Evolutionary conservation across 1,140 invertebrate species (phyloP).

Genomic region (Glossosoma conforme): DNA sequence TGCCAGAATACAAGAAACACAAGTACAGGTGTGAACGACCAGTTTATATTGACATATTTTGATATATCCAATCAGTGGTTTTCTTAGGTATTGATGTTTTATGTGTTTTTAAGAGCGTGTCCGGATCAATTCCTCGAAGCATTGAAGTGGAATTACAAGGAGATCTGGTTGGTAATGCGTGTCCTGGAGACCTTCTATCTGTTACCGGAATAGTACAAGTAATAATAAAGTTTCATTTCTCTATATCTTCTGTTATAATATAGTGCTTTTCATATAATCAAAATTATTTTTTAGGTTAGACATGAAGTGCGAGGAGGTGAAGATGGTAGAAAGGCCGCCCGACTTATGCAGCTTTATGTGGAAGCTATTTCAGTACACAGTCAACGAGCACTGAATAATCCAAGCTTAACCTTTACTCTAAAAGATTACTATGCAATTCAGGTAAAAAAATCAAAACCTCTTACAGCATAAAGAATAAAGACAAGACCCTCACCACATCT

Average conservation of each 20-base stretch:
- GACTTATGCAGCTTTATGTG: conserved; percentile 67
- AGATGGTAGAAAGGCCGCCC: conserved; percentile 44
- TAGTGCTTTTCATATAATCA: not conserved
- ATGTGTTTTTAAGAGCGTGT: conserved; percentile 52
- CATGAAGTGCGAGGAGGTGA: conserved; percentile 48
- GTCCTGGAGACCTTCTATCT: conserved; percentile 84
- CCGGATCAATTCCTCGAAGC: conserved; percentile 76
- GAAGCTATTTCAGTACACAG: conserved; percentile 70
- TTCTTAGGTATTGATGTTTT: not conserved
- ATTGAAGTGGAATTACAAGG: conserved; percentile 82
- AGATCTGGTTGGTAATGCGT: conserved; percentile 81
- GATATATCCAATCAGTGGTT: not conserved
- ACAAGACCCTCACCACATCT: too few relatives aligned
- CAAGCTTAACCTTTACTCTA: conserved; percentile 57
- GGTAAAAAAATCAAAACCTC: conserved; percentile 42
- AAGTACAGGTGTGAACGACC: conserved; percentile 52
- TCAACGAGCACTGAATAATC: conserved; percentile 57
- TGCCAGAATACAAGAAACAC: conserved; percentile 75
- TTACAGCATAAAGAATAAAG: too few relatives aligned
- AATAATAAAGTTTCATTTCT: conserved; percentile 7
- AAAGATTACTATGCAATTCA: conserved; percentile 69
- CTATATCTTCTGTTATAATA: not conserved
- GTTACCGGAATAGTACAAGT: conserved; percentile 83
- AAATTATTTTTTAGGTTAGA: conserved; percentile 36
- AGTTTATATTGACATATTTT: conserved; percentile 6